Evolutionary conservation across 2,888 invertebrate species (phyloP), one percentile per base, ranked within the genome.

Genomic region (Lagria hirta): DNA sequence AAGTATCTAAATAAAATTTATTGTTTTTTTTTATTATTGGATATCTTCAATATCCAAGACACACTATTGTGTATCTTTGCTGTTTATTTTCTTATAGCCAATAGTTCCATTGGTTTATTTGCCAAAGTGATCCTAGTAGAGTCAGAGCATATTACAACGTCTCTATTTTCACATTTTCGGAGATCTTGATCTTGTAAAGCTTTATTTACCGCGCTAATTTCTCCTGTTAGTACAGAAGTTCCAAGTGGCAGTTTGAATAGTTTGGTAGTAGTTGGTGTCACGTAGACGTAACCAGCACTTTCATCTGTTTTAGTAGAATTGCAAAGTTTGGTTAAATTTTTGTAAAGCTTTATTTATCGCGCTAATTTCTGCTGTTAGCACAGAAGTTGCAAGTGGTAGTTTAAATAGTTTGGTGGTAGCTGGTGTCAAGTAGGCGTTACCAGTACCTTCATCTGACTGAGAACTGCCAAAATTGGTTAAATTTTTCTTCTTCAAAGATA

Each of bases 1-100:
- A 34, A n/a, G n/a, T n/a, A 23, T 24, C 23, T 15, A 34, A 3
- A 34, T 22, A 23, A 34, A 24, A n/a, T 34, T 14, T 4, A 34
- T 5, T 28, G 6, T 11, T 13, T 23, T 23, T n/a, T 23, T 18
- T 15, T 3, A 3, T 30, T 15, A n/a, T 15, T 15, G 17, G 6
- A 30, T 10, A 6, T 7, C n/a, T 4, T 30, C 10, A 13, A 17
- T 15, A n/a, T 30, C n/a, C n/a, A n/a, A n/a, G n/a, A n/a, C n/a
- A n/a, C n/a, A n/a, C n/a, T n/a, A n/a, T n/a, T n/a, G n/a, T n/a
- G n/a, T n/a, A n/a, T n/a, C n/a, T n/a, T n/a, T n/a, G n/a, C n/a
- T 15, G 18, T 5, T 17, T 15, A 17, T 15, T n/a, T 17, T 17
- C 5, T 30, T 17, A 3, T 17, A 7, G 17, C 8, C 30, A n/a